Conservation (phyloP, 2,113 vertebrate genomes). For the Mesoclemmys tuberculata region DNA sequence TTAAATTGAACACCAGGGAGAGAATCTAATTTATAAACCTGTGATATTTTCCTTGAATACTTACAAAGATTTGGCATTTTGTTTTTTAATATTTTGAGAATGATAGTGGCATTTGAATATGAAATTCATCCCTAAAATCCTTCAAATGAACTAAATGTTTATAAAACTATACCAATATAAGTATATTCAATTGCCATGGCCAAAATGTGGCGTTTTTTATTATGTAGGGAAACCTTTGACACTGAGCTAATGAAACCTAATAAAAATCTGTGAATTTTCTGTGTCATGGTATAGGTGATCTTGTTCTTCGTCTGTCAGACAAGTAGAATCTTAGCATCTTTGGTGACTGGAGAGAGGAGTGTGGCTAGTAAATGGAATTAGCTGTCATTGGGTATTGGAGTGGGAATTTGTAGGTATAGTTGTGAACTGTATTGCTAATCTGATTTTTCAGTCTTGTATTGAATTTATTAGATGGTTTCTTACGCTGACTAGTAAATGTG, state of each 20-base stretch:
- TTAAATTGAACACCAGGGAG: slow-evolving; percentile 43
- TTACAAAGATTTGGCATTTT: slow-evolving; percentile 20
- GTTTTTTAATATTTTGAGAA: background rate
- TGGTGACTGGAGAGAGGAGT: slow-evolving; percentile 3
- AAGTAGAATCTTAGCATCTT: background rate
- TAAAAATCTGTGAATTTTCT: background rate
- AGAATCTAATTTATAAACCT: slow-evolving; percentile 51
- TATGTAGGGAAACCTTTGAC: background rate
- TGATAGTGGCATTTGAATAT: background rate
- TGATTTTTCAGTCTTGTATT: background rate
- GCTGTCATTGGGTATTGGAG: slow-evolving; percentile 1
- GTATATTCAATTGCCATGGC: background rate
- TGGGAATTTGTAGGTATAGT: background rate
- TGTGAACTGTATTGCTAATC: background rate
- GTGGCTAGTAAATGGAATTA: slow-evolving; percentile 32
- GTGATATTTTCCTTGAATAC: slow-evolving; percentile 7
- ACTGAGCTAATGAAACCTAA: background rate
- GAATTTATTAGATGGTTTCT: background rate
- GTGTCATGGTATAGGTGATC: background rate
- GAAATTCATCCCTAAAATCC: background rate
- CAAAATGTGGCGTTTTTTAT: fast-evolving
- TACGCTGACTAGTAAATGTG: background rate
- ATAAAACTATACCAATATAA: background rate
- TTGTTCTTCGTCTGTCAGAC: background rate
- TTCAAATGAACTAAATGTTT: background rate